Percentiles rank a stretch among this genome's conserved stretches.
These are phyloP conservation scores for Atopsyche davidsoni DNA, from an alignment of 1,140 invertebrate genomes.

Conservation along the genomic window DNA sequence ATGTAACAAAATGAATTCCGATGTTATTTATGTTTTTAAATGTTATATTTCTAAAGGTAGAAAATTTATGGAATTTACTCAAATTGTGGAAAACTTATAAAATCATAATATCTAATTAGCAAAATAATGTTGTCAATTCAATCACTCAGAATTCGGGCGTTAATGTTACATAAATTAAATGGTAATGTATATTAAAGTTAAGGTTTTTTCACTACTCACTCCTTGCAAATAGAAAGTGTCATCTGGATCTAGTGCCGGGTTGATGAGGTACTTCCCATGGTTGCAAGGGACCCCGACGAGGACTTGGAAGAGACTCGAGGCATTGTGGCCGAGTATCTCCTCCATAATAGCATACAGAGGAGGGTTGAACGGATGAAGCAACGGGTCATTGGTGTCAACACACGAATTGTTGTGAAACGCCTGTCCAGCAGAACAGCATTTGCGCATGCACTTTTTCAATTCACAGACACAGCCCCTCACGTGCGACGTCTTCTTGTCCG, in stretches of 20 bases:
- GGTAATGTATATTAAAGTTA: no score
- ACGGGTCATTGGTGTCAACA: not conserved
- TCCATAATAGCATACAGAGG: conserved; percentile 2
- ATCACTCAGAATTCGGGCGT: no score
- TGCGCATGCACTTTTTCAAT: conserved; percentile 17
- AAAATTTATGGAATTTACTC: no score
- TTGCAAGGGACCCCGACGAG: conserved; percentile 15
- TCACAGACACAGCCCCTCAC: conserved; percentile 18
- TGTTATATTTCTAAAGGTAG: no score
- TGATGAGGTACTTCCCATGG: conserved; percentile 7
- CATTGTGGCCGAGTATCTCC: not conserved
- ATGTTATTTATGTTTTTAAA: no score
- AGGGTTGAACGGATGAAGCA: conserved; percentile 18
- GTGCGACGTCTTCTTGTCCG: not conserved
- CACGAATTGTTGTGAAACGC: conserved; percentile 3
- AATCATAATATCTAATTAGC: no score
- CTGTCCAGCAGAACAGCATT: conserved; percentile 24
- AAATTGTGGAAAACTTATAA: no score
- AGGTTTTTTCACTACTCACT: conserved; percentile 12
- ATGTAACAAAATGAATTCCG: no score
- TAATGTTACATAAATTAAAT: no score
- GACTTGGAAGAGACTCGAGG: not conserved
- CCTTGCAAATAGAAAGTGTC: conserved; percentile 10
- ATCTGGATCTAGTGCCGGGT: not conserved
- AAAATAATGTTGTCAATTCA: no score